Percentiles rank a stretch among this genome's conserved stretches.
These are phyloP conservation scores for Drosophila yakuba DNA, from an alignment of 1,140 invertebrate genomes.

Conservation along the genomic window DNA sequence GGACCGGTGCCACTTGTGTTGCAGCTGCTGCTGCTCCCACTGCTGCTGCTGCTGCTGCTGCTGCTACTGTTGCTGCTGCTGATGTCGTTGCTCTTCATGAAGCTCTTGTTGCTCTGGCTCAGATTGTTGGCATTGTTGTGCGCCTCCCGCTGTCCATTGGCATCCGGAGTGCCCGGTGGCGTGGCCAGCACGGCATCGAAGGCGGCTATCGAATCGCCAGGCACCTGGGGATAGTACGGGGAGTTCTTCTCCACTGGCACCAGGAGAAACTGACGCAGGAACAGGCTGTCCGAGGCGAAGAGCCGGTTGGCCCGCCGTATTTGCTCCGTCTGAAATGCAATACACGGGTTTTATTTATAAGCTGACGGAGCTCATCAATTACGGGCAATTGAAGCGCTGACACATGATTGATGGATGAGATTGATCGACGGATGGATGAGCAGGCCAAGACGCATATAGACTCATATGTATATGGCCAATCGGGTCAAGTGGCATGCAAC, in stretches of 20 bases:
- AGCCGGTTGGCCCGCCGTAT: constrained; percentile 94
- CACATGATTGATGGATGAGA: constrained; percentile 47
- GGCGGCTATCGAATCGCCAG: constrained; percentile 45
- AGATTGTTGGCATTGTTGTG: constrained; percentile 68
- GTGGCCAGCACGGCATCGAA: constrained; percentile 58
- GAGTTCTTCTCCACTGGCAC: constrained; percentile 90
- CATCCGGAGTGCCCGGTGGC: constrained; percentile 66
- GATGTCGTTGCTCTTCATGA: constrained; percentile 53
- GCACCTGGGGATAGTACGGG: constrained; percentile 86
- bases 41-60: constrained; percentile 68
- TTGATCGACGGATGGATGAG: constrained; percentile 37
- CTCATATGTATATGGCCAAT: constrained; percentile 22
- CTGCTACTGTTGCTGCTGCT: constrained; percentile 47
- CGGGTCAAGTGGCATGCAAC: constrained; percentile 33
- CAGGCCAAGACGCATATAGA: constrained; percentile 4
- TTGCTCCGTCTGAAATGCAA: constrained; percentile 91
- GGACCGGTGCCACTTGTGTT: constrained; percentile 52
- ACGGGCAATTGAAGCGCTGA: constrained; percentile 50
- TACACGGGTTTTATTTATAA: constrained; percentile 11
- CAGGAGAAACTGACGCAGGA: constrained; percentile 91
- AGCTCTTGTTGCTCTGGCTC: constrained; percentile 50
- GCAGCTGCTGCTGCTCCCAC: constrained; percentile 63
- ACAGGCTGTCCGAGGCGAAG: constrained; percentile 95
- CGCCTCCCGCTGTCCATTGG: constrained; percentile 62
- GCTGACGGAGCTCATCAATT: constrained; percentile 49